Conservation (phyloP, 2,888 invertebrate genomes). For the Latrodectus elegans region DNA sequence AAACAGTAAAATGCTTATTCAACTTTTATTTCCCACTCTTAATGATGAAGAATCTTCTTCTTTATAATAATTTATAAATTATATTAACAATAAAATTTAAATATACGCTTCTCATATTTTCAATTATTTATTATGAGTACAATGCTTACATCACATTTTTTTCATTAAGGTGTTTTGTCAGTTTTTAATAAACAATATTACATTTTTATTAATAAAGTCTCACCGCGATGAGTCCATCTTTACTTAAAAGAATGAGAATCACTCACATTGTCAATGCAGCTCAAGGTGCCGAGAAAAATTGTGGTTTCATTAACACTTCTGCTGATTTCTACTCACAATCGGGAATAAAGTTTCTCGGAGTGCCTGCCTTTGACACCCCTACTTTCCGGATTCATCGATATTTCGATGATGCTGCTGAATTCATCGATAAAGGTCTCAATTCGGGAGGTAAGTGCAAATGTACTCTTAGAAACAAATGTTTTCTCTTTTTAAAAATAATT, state of each 20-base stretch:
- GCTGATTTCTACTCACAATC: conserved; percentile 74
- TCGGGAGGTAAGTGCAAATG: neutral
- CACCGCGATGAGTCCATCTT: conserved; percentile 74
- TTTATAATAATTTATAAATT: no score
- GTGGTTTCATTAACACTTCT: conserved; percentile 74
- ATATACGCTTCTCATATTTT: no score
- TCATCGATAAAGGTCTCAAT: conserved; percentile 75
- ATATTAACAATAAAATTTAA: no score
- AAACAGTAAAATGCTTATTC: no score
- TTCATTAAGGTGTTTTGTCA: no score
- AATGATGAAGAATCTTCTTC: no score
- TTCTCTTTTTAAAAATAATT: neutral
- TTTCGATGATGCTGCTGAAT: conserved; percentile 76
- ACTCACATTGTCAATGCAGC: conserved; percentile 77
- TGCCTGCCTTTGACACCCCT: conserved; percentile 76
- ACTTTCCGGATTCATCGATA: conserved; percentile 75
- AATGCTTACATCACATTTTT: no score
- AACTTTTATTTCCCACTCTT: no score
- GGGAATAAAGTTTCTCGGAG: conserved; percentile 75
- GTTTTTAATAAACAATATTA: no score
- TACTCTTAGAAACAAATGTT: no score
- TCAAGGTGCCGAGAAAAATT: conserved; percentile 74
- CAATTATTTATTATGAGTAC: no score
- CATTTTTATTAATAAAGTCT: conserved; percentile 72
- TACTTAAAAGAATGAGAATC: conserved; percentile 75